Evolutionary conservation across 2,797 vertebrate genomes (phyloP).

Genomic region (Taeniopygia guttata): DNA sequence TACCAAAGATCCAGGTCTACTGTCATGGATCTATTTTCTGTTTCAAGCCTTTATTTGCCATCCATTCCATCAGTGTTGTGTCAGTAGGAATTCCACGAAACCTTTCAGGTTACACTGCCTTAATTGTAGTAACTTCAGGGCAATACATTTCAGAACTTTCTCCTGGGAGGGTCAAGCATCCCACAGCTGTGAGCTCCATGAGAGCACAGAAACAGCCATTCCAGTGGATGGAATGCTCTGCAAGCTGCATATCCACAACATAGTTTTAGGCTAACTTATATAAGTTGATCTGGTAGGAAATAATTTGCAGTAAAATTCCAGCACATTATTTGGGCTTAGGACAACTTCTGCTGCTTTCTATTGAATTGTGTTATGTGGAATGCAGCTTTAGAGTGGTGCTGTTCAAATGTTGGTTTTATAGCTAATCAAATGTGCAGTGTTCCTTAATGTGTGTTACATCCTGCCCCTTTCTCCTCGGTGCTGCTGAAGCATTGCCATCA

Average conservation of each 20-base stretch:
- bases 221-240: neutral
- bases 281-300: neutral
- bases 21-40: neutral
- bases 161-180: neutral
- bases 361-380: neutral
- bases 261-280: neutral
- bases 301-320: neutral
- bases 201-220: neutral
- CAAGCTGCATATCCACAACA: neutral
- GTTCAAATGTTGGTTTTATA: neutral
- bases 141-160: neutral
- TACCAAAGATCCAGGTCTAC: neutral
- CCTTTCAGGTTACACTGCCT: neutral
- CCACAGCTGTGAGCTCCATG: neutral
- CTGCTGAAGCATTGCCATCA: conserved; percentile 24
- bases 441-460: neutral
- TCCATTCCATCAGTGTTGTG: neutral
- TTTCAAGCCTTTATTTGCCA: neutral
- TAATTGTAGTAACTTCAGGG: neutral
- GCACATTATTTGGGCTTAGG: neutral
- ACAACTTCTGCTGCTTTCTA: neutral
- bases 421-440: neutral
- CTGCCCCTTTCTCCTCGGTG: neutral
- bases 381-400: neutral
- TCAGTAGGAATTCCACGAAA: neutral